Percentiles rank a stretch among this genome's conserved stretches.
Evolutionary conservation across 2,113 vertebrate species (phyloP).

Genomic region (Hucho hucho): DNA sequence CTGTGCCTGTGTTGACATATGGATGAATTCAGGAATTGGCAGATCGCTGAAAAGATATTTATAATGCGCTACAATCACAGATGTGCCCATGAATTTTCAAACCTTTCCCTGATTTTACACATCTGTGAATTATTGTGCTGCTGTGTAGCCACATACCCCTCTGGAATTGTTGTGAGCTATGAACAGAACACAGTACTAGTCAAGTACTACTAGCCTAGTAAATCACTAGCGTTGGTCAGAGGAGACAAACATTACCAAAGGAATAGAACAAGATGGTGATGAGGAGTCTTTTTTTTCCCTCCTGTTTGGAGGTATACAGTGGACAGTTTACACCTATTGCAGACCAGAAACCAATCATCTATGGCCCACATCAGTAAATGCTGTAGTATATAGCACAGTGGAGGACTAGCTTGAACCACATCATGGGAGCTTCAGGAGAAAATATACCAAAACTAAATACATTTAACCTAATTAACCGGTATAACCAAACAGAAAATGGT

Average conservation of each 20-base stretch:
- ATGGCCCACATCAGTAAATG: not conserved
- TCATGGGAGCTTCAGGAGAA: not conserved
- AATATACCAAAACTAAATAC: not conserved
- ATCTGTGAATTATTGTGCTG: not conserved
- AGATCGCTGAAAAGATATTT: not conserved
- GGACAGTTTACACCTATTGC: not conserved
- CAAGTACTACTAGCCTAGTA: not conserved
- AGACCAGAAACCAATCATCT: not conserved
- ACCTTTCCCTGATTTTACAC: too few species aligned
- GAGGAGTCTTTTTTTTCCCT: not conserved
- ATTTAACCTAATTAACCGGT: not conserved
- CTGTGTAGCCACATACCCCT: not conserved
- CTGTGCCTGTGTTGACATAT: not conserved
- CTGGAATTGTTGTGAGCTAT: not conserved
- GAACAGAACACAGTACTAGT: too few species aligned
- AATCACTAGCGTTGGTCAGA: not conserved
- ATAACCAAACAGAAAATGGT: too few species aligned
- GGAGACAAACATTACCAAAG: not conserved
- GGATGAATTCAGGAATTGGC: not conserved
- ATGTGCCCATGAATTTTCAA: not conserved
- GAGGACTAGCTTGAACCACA: constrained; percentile 1
- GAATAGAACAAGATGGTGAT: not conserved
- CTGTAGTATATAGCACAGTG: not conserved
- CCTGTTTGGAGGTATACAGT: not conserved
- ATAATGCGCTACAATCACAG: not conserved